Conservation (phyloP, 2,113 vertebrate species). For the Psephotus haematonotus region DNA sequence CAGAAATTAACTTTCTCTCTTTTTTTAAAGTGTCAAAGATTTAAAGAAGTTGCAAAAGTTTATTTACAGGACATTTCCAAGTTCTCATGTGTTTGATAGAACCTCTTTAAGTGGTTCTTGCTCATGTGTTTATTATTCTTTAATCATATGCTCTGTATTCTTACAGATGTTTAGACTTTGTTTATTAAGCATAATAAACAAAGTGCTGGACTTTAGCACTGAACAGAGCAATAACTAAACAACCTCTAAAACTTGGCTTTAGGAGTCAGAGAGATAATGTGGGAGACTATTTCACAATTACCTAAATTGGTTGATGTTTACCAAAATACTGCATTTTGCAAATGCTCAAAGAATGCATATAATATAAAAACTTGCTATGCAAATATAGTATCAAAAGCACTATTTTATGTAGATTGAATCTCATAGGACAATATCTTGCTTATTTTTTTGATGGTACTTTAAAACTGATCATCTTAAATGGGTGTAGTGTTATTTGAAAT, state of each 20-base stretch:
- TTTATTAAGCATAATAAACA: not conserved
- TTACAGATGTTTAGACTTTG: not conserved
- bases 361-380: not conserved
- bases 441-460: not conserved
- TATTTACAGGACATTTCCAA: not conserved
- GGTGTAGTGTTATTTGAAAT: not conserved
- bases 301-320: not conserved
- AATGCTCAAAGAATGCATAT: not conserved
- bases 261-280: not conserved
- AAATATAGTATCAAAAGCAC: not conserved
- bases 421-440: not conserved
- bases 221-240: not conserved
- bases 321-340: not conserved
- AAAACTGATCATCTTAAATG: not conserved
- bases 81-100: not conserved
- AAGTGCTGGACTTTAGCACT: not conserved
- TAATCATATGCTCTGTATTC: not conserved
- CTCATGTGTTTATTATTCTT: not conserved
- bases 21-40: not conserved
- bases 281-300: not conserved
- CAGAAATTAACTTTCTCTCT: not conserved
- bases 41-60: not conserved
- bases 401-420: not conserved
- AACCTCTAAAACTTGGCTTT: constrained; percentile 17
- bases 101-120: not conserved